phyloP scores from a whole-genome alignment of 2,113 vertebrate species.

The Tetraodon nigroviridis region DNA sequence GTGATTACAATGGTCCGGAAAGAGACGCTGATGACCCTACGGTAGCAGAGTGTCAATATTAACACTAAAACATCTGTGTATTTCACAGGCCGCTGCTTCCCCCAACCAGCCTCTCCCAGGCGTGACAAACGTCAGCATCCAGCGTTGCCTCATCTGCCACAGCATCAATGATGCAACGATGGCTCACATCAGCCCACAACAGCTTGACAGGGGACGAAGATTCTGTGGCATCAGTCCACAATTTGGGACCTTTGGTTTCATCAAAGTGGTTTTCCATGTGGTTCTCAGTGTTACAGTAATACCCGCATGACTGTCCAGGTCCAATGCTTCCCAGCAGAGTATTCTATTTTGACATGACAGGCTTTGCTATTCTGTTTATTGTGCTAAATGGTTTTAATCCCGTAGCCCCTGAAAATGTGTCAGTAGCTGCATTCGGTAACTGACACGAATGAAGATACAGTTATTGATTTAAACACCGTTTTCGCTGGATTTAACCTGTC shows the following conservation, averaged over 20 bases:
- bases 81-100: slow-evolving; percentile 23
- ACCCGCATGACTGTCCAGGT: not conserved
- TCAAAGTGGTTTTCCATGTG: no score
- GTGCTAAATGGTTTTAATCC: not conserved
- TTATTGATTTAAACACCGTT: no score
- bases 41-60: slow-evolving; percentile 23
- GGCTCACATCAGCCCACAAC: no score
- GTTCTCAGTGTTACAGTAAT: no score
- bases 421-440: no score
- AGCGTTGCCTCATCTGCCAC: not conserved
- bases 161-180: no score
- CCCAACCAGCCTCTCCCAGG: not conserved
- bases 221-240: no score
- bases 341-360: not conserved
- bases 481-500: no score
- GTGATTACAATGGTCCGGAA: slow-evolving; percentile 27
- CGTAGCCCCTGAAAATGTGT: not conserved
- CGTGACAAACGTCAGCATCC: not conserved
- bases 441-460: no score
- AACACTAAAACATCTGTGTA: slow-evolving; percentile 5
- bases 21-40: slow-evolving; percentile 29
- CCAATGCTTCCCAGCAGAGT: no score
- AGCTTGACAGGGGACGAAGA: no score
- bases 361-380: not conserved
- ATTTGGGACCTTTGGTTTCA: no score